Evolutionary conservation across 2,113 vertebrate genomes (phyloP).

Genomic region (Tringa solitaria): DNA sequence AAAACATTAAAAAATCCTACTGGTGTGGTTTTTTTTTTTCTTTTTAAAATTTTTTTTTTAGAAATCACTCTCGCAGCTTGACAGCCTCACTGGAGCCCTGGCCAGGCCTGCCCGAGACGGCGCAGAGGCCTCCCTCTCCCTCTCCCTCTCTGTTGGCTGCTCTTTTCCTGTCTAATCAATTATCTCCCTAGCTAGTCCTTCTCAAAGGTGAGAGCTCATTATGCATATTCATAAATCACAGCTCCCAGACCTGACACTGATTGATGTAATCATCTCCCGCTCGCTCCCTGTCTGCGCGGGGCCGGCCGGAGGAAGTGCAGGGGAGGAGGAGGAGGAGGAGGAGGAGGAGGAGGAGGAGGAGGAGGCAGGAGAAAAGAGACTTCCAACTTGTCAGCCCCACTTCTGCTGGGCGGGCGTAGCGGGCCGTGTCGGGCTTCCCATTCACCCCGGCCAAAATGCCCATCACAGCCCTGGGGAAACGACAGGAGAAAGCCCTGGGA

Average conservation of each 20-base stretch:
- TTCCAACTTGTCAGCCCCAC: constrained; percentile 7
- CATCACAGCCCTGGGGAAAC: neutral
- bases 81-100: constrained; percentile 13
- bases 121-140: neutral
- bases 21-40: fast-evolving
- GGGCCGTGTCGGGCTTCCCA: neutral
- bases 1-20: constrained; percentile 22
- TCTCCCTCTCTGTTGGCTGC: constrained; percentile 43
- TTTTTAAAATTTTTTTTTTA: neutral
- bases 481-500: neutral
- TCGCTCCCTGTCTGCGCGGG: constrained; percentile 28
- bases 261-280: constrained; percentile 74
- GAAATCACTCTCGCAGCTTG: neutral
- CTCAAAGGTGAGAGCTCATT: constrained; percentile 75
- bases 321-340: neutral
- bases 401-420: neutral
- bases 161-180: constrained; percentile 87
- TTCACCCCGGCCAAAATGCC: neutral
- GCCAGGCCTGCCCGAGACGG: constrained; percentile 3
- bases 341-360: neutral
- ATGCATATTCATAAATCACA: constrained; percentile 86
- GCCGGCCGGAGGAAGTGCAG: neutral
- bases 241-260: constrained; percentile 76
- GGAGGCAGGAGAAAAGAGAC: neutral
- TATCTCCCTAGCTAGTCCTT: constrained; percentile 78